A percentile compares a stretch with the other conserved stretches of the same genome.
phyloP scores from a whole-genome alignment of 2,113 vertebrate species.

The Lampris incognitus region DNA sequence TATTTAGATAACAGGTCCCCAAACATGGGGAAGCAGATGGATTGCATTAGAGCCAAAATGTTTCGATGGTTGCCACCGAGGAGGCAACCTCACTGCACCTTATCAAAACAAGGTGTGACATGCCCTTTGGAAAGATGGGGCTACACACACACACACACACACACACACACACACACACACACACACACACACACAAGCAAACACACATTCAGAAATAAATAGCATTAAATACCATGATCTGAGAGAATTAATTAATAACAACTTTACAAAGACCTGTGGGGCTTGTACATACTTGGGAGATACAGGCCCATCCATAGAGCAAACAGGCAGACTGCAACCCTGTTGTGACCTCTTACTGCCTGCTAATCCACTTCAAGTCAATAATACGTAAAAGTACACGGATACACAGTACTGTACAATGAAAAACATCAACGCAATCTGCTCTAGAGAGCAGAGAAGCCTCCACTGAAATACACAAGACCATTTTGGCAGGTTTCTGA shows the following conservation, averaged over 20 bases:
- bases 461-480: too few species aligned
- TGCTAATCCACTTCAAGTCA: slow-evolving; percentile 58
- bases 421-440: too few species aligned
- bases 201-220: too few species aligned
- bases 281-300: slow-evolving; percentile 14
- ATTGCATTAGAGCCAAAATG: slow-evolving; percentile 33
- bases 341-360: slow-evolving; percentile 58
- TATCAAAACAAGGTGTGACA: slow-evolving; percentile 58
- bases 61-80: slow-evolving; percentile 50
- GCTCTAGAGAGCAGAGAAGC: too few species aligned
- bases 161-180: slow-evolving; percentile 12
- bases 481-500: too few species aligned
- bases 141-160: slow-evolving; percentile 38
- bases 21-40: slow-evolving; percentile 32
- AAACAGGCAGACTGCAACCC: slow-evolving; percentile 45
- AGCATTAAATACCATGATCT: slow-evolving; percentile 55
- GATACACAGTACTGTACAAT: slow-evolving; percentile 68
- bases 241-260: slow-evolving; percentile 24
- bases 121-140: slow-evolving; percentile 54
- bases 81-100: slow-evolving; percentile 56
- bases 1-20: background rate
- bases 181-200: slow-evolving; percentile 12
- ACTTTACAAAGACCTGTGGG: slow-evolving; percentile 18
- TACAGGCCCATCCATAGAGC: slow-evolving; percentile 44
- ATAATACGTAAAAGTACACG: too few species aligned